Evolutionary conservation across 2,888 invertebrate genomes (phyloP).

Genomic region (Aricia artaxerxes): DNA sequence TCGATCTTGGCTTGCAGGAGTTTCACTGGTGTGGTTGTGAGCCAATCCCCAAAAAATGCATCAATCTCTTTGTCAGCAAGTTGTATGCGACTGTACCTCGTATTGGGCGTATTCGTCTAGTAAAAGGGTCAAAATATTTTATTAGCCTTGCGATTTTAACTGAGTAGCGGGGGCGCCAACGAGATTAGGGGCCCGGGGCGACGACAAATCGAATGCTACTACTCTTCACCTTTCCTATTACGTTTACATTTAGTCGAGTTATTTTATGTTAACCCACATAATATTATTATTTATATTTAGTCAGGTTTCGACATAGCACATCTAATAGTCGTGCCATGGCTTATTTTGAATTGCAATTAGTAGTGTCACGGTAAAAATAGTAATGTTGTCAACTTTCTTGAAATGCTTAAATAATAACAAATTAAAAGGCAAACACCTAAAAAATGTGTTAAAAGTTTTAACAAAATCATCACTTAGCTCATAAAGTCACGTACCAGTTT

Average conservation of each 20-base stretch:
- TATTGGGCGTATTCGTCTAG: constrained; percentile 75
- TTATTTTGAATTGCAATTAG: too few species aligned
- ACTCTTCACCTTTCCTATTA: constrained; percentile 47
- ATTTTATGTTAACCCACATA: neutral
- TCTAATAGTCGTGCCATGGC: too few species aligned
- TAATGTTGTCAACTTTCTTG: too few species aligned
- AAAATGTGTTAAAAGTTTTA: too few species aligned
- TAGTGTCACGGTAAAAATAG: too few species aligned
- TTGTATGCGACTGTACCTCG: constrained; percentile 56
- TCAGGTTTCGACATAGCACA: too few species aligned
- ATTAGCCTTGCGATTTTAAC: constrained; percentile 80
- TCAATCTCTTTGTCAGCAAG: neutral
- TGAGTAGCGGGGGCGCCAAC: constrained; percentile 72
- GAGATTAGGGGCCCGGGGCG: constrained; percentile 68
- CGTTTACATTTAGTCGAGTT: constrained; percentile 23
- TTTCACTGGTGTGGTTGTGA: neutral
- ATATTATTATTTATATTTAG: neutral
- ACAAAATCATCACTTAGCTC: too few species aligned
- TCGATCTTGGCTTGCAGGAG: neutral
- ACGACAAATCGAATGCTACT: constrained; percentile 61
- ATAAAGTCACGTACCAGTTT: too few species aligned
- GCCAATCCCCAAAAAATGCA: neutral
- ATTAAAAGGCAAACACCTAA: too few species aligned
- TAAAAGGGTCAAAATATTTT: constrained; percentile 81
- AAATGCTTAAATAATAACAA: too few species aligned